A percentile compares a stretch with the other conserved stretches of the same genome.
phyloP scores from a whole-genome alignment of 2,888 invertebrate genomes.

The Strigamia transsilvanica region DNA sequence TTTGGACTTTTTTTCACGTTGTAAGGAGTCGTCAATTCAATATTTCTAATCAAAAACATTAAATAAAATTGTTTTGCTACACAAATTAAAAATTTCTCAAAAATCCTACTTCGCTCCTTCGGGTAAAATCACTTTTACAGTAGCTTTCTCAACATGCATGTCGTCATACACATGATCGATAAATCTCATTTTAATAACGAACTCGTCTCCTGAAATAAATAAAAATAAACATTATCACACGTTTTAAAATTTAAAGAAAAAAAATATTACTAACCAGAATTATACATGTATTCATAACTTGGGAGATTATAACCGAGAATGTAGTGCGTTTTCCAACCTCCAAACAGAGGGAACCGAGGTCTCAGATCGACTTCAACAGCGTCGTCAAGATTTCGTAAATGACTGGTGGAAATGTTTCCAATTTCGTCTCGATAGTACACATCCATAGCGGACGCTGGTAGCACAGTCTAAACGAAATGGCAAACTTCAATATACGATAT shows the following conservation, averaged over 20 bases:
- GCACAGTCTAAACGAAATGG: conserved; percentile 64
- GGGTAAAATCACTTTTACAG: conserved; percentile 89
- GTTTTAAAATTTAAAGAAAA: not conserved
- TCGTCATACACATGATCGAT: conserved; percentile 97
- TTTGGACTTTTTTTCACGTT: conserved; percentile 77
- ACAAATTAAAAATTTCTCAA: not conserved
- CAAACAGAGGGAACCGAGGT: conserved; percentile 96
- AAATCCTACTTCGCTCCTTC: conserved; percentile 76
- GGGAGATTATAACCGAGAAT: conserved; percentile 97
- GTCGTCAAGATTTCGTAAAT: conserved; percentile 86
- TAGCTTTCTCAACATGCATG: conserved; percentile 89
- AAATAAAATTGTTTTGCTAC: not conserved
- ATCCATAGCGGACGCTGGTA: conserved; percentile 86
- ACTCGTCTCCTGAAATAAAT: conserved; percentile 69
- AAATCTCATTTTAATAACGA: conserved; percentile 89
- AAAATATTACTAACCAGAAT: conserved; percentile 68
- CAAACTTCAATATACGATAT: not conserved
- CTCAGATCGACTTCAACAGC: conserved; percentile 94
- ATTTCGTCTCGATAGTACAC: conserved; percentile 98
- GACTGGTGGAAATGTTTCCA: conserved; percentile 98
- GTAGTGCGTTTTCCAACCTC: conserved; percentile 99
- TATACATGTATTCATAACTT: conserved; percentile 92
- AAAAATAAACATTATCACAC: not conserved
- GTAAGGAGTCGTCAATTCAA: conserved; percentile 84
- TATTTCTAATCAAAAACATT: conserved; percentile 67